These are phyloP conservation scores for Neoascia interrupta DNA, from an alignment of 2,888 invertebrate genomes.

Conservation along the genomic window DNA sequence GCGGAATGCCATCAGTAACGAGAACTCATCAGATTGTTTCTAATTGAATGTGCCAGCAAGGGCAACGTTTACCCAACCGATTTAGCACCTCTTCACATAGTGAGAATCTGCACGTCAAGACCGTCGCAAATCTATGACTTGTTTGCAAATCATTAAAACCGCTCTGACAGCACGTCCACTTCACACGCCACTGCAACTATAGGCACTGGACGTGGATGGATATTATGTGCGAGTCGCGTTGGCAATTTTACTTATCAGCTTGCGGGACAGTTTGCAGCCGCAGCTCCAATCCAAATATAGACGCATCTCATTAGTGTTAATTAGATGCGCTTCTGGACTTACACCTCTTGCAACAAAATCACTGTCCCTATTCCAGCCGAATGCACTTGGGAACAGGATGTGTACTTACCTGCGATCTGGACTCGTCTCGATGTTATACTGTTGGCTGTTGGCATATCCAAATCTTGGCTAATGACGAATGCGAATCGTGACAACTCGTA, in stretches of 20 bases:
- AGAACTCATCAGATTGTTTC: constrained; percentile 1
- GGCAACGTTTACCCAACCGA: constrained; percentile 41
- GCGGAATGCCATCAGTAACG: constrained; percentile 31
- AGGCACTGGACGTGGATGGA: constrained; percentile 2
- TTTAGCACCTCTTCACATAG: constrained; percentile 52
- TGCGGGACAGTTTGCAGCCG: constrained; percentile 41
- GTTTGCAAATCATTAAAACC: constrained; percentile 69
- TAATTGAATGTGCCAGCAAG: constrained; percentile 47
- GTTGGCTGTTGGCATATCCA: constrained; percentile 31
- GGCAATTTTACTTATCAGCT: constrained; percentile 59
- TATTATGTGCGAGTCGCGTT: constrained; percentile 12
- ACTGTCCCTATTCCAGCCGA: background rate
- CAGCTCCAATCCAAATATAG: constrained; percentile 48
- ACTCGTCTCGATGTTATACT: constrained; percentile 2
- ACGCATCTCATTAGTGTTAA: constrained; percentile 68
- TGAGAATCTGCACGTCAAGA: constrained; percentile 9
- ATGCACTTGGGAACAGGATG: background rate
- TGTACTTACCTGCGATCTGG: constrained; percentile 4
- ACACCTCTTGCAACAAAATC: constrained; percentile 52
- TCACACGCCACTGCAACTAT: constrained; percentile 44
- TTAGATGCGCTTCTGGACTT: constrained; percentile 60
- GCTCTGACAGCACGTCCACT: constrained; percentile 62
- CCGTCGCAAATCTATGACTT: constrained; percentile 34
- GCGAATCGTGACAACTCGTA: constrained; percentile 66
- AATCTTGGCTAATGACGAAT: constrained; percentile 66